Percentiles rank a stretch among this genome's conserved stretches.
phyloP scores from a whole-genome alignment of 92 coral and sea anemone genomes.

The Scolanthus callimorphus region DNA sequence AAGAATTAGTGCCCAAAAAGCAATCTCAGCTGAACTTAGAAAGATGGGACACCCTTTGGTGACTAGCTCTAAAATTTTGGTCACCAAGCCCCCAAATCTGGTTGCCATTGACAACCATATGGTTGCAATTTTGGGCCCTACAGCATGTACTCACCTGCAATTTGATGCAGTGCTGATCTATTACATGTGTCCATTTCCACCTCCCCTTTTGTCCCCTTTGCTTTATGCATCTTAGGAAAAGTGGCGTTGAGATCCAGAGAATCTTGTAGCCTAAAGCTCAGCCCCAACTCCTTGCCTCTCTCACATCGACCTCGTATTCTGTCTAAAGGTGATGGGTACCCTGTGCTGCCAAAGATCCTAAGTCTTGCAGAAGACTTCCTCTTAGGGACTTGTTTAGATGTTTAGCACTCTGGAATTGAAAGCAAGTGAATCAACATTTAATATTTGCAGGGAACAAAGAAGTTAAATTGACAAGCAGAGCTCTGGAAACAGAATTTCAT shows the following conservation, averaged over 20 bases:
- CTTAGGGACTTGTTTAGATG: constrained; percentile 52
- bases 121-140: background rate
- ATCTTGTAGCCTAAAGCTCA: constrained; percentile 68
- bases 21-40: no score
- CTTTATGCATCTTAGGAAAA: constrained; percentile 56
- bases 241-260: constrained; percentile 85
- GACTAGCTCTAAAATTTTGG: no score
- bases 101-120: no score
- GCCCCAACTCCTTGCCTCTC: constrained; percentile 60
- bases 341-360: constrained; percentile 72
- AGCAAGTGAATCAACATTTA: no score
- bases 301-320: constrained; percentile 71
- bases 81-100: no score
- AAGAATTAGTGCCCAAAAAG: no score
- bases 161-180: constrained; percentile 53
- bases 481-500: no score
- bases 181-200: constrained; percentile 43
- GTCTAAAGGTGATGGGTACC: constrained; percentile 90
- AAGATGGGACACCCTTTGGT: no score
- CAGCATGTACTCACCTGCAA: constrained; percentile 51
- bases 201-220: constrained; percentile 41
- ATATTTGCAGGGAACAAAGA: no score
- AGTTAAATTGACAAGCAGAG: no score
- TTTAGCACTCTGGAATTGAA: no score
- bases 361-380: constrained; percentile 39